Conservation (phyloP, 2,888 invertebrate species). For the Eilema caniola region DNA sequence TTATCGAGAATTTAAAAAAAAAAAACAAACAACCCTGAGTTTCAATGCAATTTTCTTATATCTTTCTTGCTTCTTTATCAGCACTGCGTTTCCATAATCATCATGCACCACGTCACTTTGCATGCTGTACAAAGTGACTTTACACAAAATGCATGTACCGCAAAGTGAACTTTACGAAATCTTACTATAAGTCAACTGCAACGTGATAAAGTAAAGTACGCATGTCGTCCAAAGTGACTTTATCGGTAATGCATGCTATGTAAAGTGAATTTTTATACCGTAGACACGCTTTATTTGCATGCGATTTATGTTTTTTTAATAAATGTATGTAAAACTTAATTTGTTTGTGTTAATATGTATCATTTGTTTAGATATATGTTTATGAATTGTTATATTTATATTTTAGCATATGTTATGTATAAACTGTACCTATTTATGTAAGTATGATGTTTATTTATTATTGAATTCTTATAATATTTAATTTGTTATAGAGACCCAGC, state of each 20-base stretch:
- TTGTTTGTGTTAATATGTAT: conserved; percentile 21
- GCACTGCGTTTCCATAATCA: conserved; percentile 84
- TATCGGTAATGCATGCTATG: neutral
- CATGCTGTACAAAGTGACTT: conserved; percentile 14
- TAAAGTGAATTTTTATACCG: conserved; percentile 32
- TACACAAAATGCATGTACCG: conserved; percentile 4
- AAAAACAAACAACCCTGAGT: conserved; percentile 64
- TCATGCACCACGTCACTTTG: conserved; percentile 69
- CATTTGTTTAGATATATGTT: conserved; percentile 6
- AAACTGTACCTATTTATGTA: neutral
- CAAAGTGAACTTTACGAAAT: conserved; percentile 5
- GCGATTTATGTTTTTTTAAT: neutral
- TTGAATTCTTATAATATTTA: neutral
- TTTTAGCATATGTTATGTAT: conserved; percentile 10
- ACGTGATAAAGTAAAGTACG: neutral
- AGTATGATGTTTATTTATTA: neutral
- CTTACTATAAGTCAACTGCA: neutral
- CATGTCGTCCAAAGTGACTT: conserved; percentile 17
- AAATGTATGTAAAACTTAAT: neutral
- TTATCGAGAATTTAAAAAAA: neutral
- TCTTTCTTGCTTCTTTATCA: conserved; percentile 56
- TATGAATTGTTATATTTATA: neutral
- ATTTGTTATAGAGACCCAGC: neutral
- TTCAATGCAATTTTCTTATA: conserved; percentile 49
- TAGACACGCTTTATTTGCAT: conserved; percentile 55